phyloP scores from a whole-genome alignment of 30 jellyfish, hydroid and myxozoan genomes.

The Hydra vulgaris region DNA sequence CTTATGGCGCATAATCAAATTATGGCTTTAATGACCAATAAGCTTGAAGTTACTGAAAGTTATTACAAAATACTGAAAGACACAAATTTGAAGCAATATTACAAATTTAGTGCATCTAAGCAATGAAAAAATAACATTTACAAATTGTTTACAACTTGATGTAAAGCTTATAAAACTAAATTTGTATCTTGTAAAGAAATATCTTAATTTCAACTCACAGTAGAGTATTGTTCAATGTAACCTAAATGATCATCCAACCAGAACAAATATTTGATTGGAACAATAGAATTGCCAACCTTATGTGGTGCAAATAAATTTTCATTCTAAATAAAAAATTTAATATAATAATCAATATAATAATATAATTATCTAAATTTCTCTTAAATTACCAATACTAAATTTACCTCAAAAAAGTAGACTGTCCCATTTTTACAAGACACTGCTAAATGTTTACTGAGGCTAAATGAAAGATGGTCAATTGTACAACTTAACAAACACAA shows the following conservation, averaged over 20 bases:
- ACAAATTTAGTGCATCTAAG: no score
- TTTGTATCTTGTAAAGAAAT: no score
- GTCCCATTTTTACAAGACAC: not conserved
- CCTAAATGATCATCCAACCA: conserved; percentile 19
- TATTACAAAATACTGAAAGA: no score
- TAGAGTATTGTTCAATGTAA: conserved; percentile 16
- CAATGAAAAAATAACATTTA: no score
- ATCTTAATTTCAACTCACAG: conserved; percentile 1
- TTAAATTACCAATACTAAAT: not conserved
- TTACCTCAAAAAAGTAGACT: not conserved
- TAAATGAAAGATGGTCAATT: not conserved
- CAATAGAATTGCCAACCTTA: conserved; percentile 1
- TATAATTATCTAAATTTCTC: no score
- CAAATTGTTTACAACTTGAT: no score
- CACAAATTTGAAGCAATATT: no score
- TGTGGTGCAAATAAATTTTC: not conserved
- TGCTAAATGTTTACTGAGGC: not conserved
- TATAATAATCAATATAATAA: no score
- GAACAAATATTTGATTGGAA: conserved; percentile 13
- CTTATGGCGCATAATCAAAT: no score
- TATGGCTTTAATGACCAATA: no score
- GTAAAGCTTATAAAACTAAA: no score
- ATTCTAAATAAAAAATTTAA: not conserved
- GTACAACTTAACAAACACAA: not conserved
- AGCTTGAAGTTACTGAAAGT: no score